Conservation (phyloP, 2,888 invertebrate genomes). For the Orgyia antiqua region DNA sequence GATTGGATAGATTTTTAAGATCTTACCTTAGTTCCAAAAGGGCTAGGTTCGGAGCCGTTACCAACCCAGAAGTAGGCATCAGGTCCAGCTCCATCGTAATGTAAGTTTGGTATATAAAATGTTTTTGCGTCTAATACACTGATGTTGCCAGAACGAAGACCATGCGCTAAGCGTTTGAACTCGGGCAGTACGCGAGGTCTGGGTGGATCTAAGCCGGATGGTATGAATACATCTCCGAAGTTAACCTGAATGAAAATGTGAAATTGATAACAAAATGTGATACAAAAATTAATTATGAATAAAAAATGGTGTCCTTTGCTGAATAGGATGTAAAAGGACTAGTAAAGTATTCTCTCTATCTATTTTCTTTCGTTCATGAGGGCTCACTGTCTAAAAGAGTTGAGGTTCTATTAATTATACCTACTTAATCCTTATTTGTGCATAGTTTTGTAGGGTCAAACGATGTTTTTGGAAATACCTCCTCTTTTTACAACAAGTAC, state of each 20-base stretch:
- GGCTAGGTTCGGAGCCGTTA: conserved; percentile 87
- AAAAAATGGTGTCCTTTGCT: too few species aligned
- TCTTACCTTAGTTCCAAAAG: conserved; percentile 87
- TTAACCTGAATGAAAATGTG: conserved; percentile 87
- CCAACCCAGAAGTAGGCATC: conserved; percentile 98
- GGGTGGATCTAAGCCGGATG: conserved; percentile 86
- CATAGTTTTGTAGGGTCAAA: too few species aligned
- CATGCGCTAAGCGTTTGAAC: conserved; percentile 92
- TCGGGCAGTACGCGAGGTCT: conserved; percentile 89
- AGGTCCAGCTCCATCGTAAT: conserved; percentile 94
- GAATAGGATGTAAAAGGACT: too few species aligned
- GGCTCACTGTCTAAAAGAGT: too few species aligned
- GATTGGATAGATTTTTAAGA: too few species aligned
- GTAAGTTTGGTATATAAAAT: conserved; percentile 93
- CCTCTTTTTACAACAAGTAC: too few species aligned
- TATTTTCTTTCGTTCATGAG: too few species aligned
- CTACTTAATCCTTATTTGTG: too few species aligned
- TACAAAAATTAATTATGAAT: too few species aligned
- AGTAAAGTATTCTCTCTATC: conserved; percentile 4
- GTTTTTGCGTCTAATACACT: conserved; percentile 94
- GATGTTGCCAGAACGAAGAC: conserved; percentile 92
- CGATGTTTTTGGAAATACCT: too few species aligned
- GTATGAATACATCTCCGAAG: conserved; percentile 91
- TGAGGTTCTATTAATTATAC: too few species aligned
- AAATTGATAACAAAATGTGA: too few species aligned